These are phyloP conservation scores for Calliopsis andreniformis DNA, from an alignment of 1,140 invertebrate species.

Conservation along the genomic window DNA sequence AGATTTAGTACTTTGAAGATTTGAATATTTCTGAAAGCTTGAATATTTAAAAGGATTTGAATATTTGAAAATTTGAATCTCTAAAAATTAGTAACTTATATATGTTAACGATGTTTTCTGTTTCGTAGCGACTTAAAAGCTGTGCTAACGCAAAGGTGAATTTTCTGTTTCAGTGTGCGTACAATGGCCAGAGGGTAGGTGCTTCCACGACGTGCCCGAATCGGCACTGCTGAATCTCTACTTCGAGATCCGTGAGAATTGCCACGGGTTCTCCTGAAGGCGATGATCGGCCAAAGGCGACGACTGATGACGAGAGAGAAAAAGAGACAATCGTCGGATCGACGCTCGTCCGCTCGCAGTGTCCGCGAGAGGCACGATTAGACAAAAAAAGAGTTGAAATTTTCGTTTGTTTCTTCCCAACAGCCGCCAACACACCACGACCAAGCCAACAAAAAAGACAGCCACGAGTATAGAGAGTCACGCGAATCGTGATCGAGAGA, in stretches of 20 bases:
- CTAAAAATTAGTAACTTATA: too few relatives aligned
- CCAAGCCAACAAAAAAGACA: constrained; percentile 63
- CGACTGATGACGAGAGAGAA: constrained; percentile 51
- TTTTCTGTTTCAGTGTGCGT: constrained; percentile 89
- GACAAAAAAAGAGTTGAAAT: constrained; percentile 38
- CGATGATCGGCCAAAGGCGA: constrained; percentile 67
- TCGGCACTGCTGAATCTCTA: constrained; percentile 79
- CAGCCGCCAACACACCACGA: constrained; percentile 66
- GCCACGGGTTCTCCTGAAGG: constrained; percentile 78
- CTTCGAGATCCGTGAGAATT: constrained; percentile 78
- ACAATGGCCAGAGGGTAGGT: constrained; percentile 93
- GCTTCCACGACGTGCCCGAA: constrained; percentile 78
- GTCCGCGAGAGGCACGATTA: constrained; percentile 36
- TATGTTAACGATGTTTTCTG: too few relatives aligned
- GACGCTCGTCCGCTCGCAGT: constrained; percentile 7
- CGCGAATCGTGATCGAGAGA: not conserved
- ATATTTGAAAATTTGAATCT: too few relatives aligned
- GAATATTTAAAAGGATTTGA: too few relatives aligned
- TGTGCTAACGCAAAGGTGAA: not conserved
- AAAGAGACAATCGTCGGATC: constrained; percentile 30
- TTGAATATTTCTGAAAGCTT: too few relatives aligned
- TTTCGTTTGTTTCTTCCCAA: constrained; percentile 60
- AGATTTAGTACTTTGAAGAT: too few relatives aligned
- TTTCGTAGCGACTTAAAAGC: too few relatives aligned
- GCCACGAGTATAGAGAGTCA: constrained; percentile 39